Evolutionary conservation across 2,113 vertebrate species (phyloP), one percentile per base, ranked within the genome.

Genomic region (Hyaena hyaena): DNA sequence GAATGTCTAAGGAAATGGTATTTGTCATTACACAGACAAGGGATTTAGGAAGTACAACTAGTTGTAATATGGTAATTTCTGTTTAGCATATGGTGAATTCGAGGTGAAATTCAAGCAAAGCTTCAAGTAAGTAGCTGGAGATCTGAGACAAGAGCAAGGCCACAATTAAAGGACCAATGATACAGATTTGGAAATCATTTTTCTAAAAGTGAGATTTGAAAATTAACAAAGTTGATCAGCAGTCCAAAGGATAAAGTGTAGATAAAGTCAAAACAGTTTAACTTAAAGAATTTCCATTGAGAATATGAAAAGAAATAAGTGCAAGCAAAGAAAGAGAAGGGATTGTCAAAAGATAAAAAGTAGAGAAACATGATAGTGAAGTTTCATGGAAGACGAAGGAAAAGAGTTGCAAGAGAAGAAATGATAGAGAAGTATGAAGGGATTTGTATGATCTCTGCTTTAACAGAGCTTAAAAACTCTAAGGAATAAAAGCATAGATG

Each of bases 261-360:
- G 48, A 89, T 71, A 94, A 82, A 12, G 43, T 94, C 82, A 95
- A 77, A 77, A 86, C 16, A 71, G 35, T 82, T 82, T 94, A 48
- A 8, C 35, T 45, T 90, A 7, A 93, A 90, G 55, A 90, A 76
- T 85, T 95, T 77, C 66, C 39, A 82, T 28, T 81, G 66, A 77
- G n/a, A 84, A 86, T 65, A 87, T 43, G 14, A 92, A 95, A 93
- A 86, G 17, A 96, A 95, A 23, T 88, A 86, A 88, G 68, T 79
- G 7, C 5, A 87, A 82, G 74, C 24, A 77, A 66, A 90, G 17
- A 83, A 73, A 91, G 8, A 81, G 43, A 90, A 83, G 19, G 12
- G 74, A 93, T 55, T 21, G 12, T 92, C 5, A 53, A 94, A 81
- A 84, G 55, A 90, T 23, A 48, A 77, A 93, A 88, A 65, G 15